Evolutionary conservation across 1,140 invertebrate genomes (phyloP), one percentile per base, ranked within the genome.

Genomic region (Euwallacea fornicatus): DNA sequence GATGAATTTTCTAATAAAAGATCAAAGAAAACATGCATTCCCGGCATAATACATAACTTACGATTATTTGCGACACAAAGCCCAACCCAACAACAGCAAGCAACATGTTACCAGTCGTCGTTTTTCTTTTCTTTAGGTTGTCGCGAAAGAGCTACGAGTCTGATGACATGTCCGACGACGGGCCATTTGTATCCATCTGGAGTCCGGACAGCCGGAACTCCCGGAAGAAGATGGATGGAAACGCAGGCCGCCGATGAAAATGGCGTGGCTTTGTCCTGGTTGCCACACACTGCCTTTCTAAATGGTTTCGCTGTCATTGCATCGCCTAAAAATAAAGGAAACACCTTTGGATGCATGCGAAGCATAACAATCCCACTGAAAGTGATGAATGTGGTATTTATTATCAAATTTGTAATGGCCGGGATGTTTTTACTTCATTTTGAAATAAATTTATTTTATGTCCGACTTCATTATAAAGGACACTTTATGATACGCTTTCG

Each of bases 111-210:
- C 21, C 21, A 33, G 21, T 33, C 21, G 21, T 33, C 21, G 21
- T 33, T 33, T 33, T 33, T 55, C 21, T 33, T 33, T 33, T 33
- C 21, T 33, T 33, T 33, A 33, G 21, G 21, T 33, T 33, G 21
- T 33, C 16, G 53, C 65, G 2, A 58, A 65, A 66, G 53, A 58
- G 53, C 42, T 33, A 33, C 21, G 15, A 61, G 42, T 61, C 42
- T 42, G 56, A 42, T 68, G 66, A 68, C 66, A 58, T 53, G 56
- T 68, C 66, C 58, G 56, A 60, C 46, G 63, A 63, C 54, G 21
- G 56, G 16, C 43, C 66, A 68, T 68, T 68, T 68, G 66, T 68
- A 68, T 68, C 56, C 66, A 68, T 68, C 66, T 68, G 66, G 56
- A 60, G 56, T 44, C n/a, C 43, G 55, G 56, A 68, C 66, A 60